These are phyloP conservation scores for Netta rufina DNA, from an alignment of 2,797 vertebrate genomes.

Conservation along the genomic window DNA sequence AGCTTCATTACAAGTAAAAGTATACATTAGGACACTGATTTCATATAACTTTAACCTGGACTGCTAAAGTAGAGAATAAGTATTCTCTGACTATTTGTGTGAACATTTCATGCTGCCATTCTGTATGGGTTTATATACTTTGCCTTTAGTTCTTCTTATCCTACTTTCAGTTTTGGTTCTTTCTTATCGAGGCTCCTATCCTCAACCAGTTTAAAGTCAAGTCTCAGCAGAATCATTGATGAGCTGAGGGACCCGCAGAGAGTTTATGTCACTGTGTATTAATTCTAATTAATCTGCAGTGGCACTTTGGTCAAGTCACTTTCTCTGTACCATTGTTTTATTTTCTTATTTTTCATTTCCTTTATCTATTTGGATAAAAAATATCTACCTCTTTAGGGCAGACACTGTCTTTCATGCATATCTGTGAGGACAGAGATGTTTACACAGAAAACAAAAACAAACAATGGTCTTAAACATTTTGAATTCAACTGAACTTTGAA, in stretches of 20 bases:
- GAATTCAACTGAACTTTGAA: constrained; percentile 12
- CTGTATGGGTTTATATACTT: not conserved
- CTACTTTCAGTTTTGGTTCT: not conserved
- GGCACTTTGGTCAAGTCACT: not conserved
- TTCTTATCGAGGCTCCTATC: not conserved
- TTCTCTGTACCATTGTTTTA: not conserved
- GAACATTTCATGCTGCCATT: not conserved
- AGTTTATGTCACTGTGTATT: not conserved
- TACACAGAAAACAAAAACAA: not conserved
- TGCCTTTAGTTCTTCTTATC: not conserved
- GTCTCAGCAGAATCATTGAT: not conserved
- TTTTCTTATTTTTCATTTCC: not conserved
- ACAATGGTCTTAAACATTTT: not conserved
- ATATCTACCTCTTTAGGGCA: not conserved
- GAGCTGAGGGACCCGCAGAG: not conserved
- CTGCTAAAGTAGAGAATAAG: not conserved
- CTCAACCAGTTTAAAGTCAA: not conserved
- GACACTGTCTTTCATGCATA: not conserved
- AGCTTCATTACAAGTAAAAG: not conserved
- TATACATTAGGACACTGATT: not conserved
- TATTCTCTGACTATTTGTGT: not conserved
- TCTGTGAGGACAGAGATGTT: not conserved
- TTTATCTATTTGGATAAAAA: not conserved
- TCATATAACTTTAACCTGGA: not conserved
- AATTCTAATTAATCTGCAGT: not conserved